A percentile compares a stretch with the other conserved stretches of the same genome.
Conservation (phyloP, 37 sponge, comb jelly and placozoan species). For the Agelas oroides region DNA sequence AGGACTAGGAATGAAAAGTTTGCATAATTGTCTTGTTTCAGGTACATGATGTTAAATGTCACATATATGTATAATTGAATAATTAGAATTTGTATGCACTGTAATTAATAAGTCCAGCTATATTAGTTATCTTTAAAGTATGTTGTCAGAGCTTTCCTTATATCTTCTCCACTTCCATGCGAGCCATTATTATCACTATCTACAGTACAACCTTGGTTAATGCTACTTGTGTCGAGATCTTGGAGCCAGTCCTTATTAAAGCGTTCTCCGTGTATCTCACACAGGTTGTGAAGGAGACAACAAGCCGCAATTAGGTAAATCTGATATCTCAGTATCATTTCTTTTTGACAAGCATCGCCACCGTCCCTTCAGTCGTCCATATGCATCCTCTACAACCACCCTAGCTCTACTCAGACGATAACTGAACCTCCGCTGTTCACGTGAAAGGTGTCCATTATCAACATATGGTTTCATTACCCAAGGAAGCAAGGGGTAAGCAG, state of each 20-base stretch:
- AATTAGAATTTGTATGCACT: too few species aligned
- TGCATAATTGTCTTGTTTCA: too few species aligned
- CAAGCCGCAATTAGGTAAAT: slow-evolving; percentile 37
- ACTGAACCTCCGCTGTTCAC: slow-evolving; percentile 17
- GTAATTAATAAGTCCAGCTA: too few species aligned
- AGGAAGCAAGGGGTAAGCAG: not conserved
- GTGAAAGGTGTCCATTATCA: slow-evolving; percentile 3
- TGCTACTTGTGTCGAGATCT: not conserved
- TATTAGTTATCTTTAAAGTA: too few species aligned
- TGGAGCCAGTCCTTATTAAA: slow-evolving; percentile 27
- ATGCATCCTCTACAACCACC: not conserved
- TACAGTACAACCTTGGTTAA: too few species aligned
- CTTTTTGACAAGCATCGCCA: not conserved
- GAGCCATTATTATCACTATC: too few species aligned
- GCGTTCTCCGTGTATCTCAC: slow-evolving; percentile 14
- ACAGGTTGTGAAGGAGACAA: slow-evolving; percentile 27
- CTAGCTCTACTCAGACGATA: too few species aligned
- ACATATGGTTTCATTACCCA: slow-evolving; percentile 8
- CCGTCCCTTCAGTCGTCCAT: not conserved
- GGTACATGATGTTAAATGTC: too few species aligned
- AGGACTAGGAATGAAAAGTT: too few species aligned
- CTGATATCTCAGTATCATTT: not conserved
- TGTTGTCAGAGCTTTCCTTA: too few species aligned
- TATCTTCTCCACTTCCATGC: too few species aligned
- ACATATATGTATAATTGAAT: too few species aligned